Evolutionary conservation across 2,113 vertebrate genomes (phyloP).

Genomic region (Thinocorus orbignyianus): DNA sequence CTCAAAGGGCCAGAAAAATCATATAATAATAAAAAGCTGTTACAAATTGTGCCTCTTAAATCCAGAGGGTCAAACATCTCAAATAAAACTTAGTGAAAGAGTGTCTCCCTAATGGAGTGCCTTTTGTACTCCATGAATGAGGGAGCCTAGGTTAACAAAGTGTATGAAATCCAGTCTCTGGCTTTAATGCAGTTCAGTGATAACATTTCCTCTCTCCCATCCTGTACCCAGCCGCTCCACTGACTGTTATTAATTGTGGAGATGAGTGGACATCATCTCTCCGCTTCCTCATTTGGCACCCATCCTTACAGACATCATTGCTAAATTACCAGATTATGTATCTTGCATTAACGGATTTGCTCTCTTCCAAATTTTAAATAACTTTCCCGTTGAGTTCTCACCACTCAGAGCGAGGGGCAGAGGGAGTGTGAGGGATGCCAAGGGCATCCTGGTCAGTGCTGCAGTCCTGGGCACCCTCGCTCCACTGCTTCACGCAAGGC

Average conservation of each 20-base stretch:
- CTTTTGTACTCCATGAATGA: conserved; percentile 75
- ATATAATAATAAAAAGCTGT: conserved; percentile 78
- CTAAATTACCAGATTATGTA: conserved; percentile 81
- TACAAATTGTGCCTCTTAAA: conserved; percentile 73
- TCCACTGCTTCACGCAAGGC: conserved; percentile 38
- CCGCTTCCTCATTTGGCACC: conserved; percentile 79
- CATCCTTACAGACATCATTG: conserved; percentile 74
- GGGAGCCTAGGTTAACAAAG: conserved; percentile 72
- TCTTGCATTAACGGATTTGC: conserved; percentile 75
- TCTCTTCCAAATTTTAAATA: conserved; percentile 82
- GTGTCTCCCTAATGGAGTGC: conserved; percentile 71
- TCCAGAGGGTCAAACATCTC: conserved; percentile 73
- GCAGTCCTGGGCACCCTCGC: conserved; percentile 47
- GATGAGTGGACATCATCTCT: conserved; percentile 79
- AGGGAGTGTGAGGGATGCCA: conserved; percentile 56
- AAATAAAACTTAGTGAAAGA: conserved; percentile 75
- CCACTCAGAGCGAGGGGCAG: background rate
- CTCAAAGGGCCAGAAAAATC: conserved; percentile 72
- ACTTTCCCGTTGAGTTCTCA: conserved; percentile 74
- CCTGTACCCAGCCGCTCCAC: conserved; percentile 67
- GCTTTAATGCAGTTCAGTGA: conserved; percentile 72
- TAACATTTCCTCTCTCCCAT: conserved; percentile 78
- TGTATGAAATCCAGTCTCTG: conserved; percentile 66
- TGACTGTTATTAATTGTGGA: conserved; percentile 77
- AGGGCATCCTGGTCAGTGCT: conserved; percentile 58